These are phyloP conservation scores for Pimephales promelas DNA, from an alignment of 2,113 vertebrate genomes.

Conservation along the genomic window DNA sequence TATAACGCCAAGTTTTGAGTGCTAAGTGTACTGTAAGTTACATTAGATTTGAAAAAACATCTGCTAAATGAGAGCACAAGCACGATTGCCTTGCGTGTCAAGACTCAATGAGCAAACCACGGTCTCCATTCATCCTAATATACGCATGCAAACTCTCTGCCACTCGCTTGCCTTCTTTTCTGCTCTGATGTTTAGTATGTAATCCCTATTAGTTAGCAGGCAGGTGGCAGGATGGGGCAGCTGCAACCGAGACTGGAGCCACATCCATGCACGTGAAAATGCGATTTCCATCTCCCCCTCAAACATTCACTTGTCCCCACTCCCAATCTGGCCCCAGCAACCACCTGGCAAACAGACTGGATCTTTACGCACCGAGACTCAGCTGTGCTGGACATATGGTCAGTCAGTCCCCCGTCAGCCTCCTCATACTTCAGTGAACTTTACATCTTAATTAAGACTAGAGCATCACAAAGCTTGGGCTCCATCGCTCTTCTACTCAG, in stretches of 20 bases:
- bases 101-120: slow-evolving; percentile 66
- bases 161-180: slow-evolving; percentile 46
- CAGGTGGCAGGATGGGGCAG: slow-evolving; percentile 79
- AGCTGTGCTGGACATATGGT: slow-evolving; percentile 56
- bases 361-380: slow-evolving; percentile 51
- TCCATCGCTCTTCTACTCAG: background rate
- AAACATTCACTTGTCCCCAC: slow-evolving; percentile 61
- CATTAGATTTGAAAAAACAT: background rate
- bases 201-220: slow-evolving; percentile 79
- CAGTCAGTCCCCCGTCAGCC: slow-evolving; percentile 22
- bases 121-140: slow-evolving; percentile 76
- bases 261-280: slow-evolving; percentile 74
- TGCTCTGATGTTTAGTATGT: slow-evolving; percentile 72
- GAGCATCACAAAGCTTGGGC: slow-evolving; percentile 4
- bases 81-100: slow-evolving; percentile 47
- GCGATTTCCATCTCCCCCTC: slow-evolving; percentile 72
- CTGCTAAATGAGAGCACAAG: slow-evolving; percentile 9
- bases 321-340: slow-evolving; percentile 68
- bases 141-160: slow-evolving; percentile 64
- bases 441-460: slow-evolving; percentile 52
- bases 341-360: slow-evolving; percentile 73
- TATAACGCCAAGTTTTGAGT: background rate
- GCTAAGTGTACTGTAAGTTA: background rate
- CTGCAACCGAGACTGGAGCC: slow-evolving; percentile 70
- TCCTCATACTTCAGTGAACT: slow-evolving; percentile 30